Conservation (phyloP, 2,113 vertebrate species). For the Ptilorrhoa leucosticta region DNA sequence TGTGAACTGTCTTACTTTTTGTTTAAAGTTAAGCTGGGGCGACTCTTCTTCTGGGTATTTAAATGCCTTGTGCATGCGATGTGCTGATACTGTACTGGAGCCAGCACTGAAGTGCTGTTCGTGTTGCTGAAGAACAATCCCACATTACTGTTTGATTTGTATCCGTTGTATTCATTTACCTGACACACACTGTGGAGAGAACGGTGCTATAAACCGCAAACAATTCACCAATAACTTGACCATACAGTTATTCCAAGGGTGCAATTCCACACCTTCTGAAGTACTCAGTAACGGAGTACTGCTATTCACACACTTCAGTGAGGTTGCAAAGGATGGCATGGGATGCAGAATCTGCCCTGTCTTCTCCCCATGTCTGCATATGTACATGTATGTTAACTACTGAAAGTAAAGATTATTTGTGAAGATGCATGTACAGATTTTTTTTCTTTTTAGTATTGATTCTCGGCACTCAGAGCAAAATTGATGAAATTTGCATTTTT, state of each 20-base stretch:
- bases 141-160: background rate
- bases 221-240: background rate
- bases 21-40: slow-evolving; percentile 3
- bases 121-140: background rate
- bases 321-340: background rate
- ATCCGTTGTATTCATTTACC: background rate
- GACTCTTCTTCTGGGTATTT: background rate
- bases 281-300: background rate
- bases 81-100: background rate
- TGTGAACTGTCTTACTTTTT: background rate
- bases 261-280: background rate
- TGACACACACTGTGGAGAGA: background rate
- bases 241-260: background rate
- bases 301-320: background rate
- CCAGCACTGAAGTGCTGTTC: background rate
- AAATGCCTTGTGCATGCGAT: background rate
- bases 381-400: background rate
- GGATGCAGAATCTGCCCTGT: background rate
- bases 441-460: background rate
- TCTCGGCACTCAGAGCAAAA: background rate
- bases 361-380: background rate
- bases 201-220: background rate
- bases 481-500: background rate
- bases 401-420: background rate
- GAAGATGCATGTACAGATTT: background rate